Evolutionary conservation across 2,113 vertebrate genomes (phyloP), one percentile per base, ranked within the genome.

Genomic region (Oncorhynchus masou): DNA sequence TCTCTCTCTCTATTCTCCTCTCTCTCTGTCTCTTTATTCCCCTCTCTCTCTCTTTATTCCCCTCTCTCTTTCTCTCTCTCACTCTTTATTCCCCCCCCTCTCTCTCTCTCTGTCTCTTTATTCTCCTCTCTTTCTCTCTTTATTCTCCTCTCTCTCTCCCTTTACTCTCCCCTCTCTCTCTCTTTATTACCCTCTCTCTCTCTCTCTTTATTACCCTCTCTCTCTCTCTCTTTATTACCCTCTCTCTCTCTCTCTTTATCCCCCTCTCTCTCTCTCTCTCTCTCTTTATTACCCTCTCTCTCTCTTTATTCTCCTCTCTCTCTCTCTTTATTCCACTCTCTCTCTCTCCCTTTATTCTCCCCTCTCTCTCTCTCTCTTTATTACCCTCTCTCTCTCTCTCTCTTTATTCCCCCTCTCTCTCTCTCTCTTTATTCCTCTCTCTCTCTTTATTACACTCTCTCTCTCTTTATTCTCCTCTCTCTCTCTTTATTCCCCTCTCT

Each of bases 391-490:
- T 25, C 25, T 25, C 73, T 77, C n/a, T n/a, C 8, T 1, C 22
- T 22, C n/a, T n/a, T n/a, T n/a, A n/a, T n/a, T n/a, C n/a, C n/a
- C 59, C 34, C 51, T 16, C 22, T 79, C 67, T 73, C 73, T 77
- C n/a, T n/a, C 8, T 1, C 22, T 22, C n/a, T n/a, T n/a, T n/a
- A n/a, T n/a, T n/a, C n/a, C n/a, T n/a, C n/a, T n/a, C n/a, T n/a
- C n/a, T n/a, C n/a, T n/a, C n/a, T n/a, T n/a, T n/a, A n/a, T n/a
- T n/a, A n/a, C n/a, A n/a, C n/a, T 12, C 27, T 27, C 27, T 29
- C 3, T 27, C 27, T 27, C 27, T 1, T n/a, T 68, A 57, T 76
- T 24, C 20, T n/a, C n/a, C n/a, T 12, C 27, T 27, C 27, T 29
- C 3, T 27, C 27, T 27, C 27, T 1, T n/a, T 68, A 57, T 76